Evolutionary conservation across 2,797 vertebrate species (phyloP), one percentile per base, ranked within the genome.

Genomic region (Lophotriccus pileatus): DNA sequence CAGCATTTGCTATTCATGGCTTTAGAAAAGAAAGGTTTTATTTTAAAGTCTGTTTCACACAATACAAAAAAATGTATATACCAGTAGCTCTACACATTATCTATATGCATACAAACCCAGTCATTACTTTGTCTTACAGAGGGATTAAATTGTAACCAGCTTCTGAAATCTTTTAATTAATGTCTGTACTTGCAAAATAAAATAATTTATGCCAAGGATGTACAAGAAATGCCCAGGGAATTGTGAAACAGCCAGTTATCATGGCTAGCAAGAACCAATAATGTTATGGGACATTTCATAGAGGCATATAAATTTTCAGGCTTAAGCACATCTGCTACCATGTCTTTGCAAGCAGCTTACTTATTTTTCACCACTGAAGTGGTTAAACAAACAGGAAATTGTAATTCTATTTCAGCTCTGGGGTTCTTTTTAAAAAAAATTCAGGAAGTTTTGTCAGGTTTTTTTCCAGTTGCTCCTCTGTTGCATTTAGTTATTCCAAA

Each of bases 1-100:
- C 67, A 89, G 80, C 43, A 79, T 93, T 82, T 95, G 52, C 46
- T 90, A 53, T 69, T 87, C 39, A 74, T 36, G 84, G 47, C 72
- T 95, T 95, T 53, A 91, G 80, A 95, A 81, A 93, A 82, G 14
- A 92, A 84, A 90, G n/a, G 16, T 76, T 96, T 96, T 95, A 95
- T 96, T 97, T 96, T 92, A 56, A 91, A 76, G 36, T 91, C 72
- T 89, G 36, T 82, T 91, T 94, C 83, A 93, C 77, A 78, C 39
- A 72, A 41, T 92, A 95, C 92, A 95, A 93, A 92, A 59, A 90
- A 55, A 66, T 28, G 43, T 83, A 74, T 67, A 64, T 78, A 91
- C n/a, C 74, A 78, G 79, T 67, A 94, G n/a, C 55, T 90, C 84
- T 90, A 84, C 47, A 64, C 47, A 22, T 94, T 64, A 67, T 17